Percentiles rank a stretch among this genome's conserved stretches.
Conservation (phyloP, 2,888 invertebrate species). For the Smittia aterrima region DNA sequence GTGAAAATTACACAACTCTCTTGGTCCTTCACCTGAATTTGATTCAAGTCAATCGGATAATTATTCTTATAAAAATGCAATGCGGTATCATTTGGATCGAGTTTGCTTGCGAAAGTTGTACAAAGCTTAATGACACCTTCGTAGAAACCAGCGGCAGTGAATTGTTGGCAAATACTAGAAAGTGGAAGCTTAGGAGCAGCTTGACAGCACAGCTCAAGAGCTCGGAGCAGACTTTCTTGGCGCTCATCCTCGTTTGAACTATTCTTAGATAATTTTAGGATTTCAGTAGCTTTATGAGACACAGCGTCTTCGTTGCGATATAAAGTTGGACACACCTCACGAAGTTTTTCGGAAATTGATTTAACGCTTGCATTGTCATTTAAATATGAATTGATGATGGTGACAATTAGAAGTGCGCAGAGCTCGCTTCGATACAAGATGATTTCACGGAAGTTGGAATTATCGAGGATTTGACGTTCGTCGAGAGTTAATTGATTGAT, state of each 20-base stretch:
- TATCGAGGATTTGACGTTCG: constrained; percentile 62
- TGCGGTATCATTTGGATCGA: constrained; percentile 75
- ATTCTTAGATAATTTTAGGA: constrained; percentile 76
- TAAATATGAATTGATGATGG: constrained; percentile 86
- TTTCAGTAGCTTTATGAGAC: constrained; percentile 91
- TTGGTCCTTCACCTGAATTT: constrained; percentile 64
- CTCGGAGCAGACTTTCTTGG: constrained; percentile 72
- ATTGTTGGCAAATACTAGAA: constrained; percentile 78
- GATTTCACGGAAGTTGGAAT: constrained; percentile 57
- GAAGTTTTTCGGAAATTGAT: constrained; percentile 79
- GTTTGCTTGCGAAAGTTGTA: constrained; percentile 75
- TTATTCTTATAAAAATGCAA: constrained; percentile 83
- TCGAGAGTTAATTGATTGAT: constrained; percentile 67
- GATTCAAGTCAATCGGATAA: constrained; percentile 57
- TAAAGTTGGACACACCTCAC: constrained; percentile 89
- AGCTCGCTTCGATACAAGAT: constrained; percentile 60
- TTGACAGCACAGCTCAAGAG: constrained; percentile 81
- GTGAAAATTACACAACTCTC: constrained; percentile 75
- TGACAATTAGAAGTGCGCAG: constrained; percentile 73
- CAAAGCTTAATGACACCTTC: constrained; percentile 87
- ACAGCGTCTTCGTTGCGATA: constrained; percentile 95
- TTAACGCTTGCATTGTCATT: constrained; percentile 94
- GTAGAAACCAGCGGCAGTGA: constrained; percentile 77
- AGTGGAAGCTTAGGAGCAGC: constrained; percentile 86
- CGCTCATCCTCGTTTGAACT: constrained; percentile 73